Percentiles rank a stretch among this genome's conserved stretches.
Evolutionary conservation across 2,113 vertebrate genomes (phyloP).

Genomic region (Ammodytes dubius): DNA sequence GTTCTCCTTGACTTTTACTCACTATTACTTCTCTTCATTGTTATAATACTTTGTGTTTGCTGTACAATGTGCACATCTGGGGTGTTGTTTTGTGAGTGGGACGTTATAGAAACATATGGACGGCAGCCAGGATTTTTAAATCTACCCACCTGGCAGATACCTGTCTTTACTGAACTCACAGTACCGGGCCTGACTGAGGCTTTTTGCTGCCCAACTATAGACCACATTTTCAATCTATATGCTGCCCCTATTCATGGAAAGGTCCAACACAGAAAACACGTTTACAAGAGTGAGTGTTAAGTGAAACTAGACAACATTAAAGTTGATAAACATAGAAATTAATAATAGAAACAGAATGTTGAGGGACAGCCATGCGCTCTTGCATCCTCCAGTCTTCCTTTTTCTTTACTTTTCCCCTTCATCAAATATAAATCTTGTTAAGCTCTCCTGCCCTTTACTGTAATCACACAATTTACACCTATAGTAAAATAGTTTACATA

Average conservation of each 20-base stretch:
- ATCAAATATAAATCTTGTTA: neutral
- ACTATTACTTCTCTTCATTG: neutral
- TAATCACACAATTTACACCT: neutral
- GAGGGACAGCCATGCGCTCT: neutral
- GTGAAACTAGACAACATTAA: neutral
- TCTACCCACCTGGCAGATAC: conserved; percentile 55
- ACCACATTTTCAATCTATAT: neutral
- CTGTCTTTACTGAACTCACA: conserved; percentile 14
- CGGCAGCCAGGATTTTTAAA: conserved; percentile 48
- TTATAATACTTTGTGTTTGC: neutral
- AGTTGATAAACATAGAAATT: neutral
- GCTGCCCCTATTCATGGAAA: neutral
- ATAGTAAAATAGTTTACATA: neutral
- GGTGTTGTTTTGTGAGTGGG: conserved; percentile 32
- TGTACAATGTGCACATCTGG: conserved; percentile 51
- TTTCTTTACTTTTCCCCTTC: neutral
- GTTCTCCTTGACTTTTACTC: neutral
- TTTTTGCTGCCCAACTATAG: neutral
- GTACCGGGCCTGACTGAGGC: neutral
- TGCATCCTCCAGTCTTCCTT: neutral
- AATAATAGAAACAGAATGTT: neutral
- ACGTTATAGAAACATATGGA: conserved; percentile 65
- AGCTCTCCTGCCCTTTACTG: neutral
- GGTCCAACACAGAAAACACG: neutral
- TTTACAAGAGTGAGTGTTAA: neutral